phyloP scores from a whole-genome alignment of 1,140 invertebrate genomes.

The Pseudachorutes palmiensis region DNA sequence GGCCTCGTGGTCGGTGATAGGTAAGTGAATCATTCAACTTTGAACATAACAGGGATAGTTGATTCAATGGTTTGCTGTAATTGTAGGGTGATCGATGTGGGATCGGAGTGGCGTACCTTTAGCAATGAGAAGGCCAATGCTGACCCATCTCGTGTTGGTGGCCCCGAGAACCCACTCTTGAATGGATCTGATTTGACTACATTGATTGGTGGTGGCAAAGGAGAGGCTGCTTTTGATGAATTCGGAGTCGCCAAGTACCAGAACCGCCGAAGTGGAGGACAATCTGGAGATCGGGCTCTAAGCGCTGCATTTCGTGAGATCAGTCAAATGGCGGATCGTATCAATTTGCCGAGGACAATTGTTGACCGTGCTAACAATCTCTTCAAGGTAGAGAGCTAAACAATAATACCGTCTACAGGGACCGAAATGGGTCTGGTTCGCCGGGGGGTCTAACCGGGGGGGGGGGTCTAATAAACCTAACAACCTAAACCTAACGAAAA shows the following conservation, averaged over 20 bases:
- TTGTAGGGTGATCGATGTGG: slow-evolving; percentile 95
- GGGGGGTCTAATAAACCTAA: no score
- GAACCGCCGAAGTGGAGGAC: slow-evolving; percentile 77
- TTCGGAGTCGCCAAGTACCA: slow-evolving; percentile 86
- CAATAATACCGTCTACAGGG: no score
- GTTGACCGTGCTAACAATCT: slow-evolving; percentile 90
- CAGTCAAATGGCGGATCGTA: slow-evolving; percentile 92
- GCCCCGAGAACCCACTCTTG: slow-evolving; percentile 87
- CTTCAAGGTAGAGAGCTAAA: slow-evolving; percentile 84
- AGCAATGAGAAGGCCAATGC: slow-evolving; percentile 94
- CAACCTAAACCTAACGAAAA: no score
- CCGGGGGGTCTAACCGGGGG: no score
- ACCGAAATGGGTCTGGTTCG: no score
- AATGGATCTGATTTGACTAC: slow-evolving; percentile 95
- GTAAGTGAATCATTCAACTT: slow-evolving; percentile 13
- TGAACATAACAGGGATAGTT: neutral
- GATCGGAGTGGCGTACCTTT: slow-evolving; percentile 99
- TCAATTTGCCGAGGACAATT: slow-evolving; percentile 91
- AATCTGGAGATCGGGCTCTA: slow-evolving; percentile 84
- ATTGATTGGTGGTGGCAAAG: slow-evolving; percentile 86
- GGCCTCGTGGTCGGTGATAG: neutral
- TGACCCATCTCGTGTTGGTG: slow-evolving; percentile 98
- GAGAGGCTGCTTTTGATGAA: slow-evolving; percentile 70
- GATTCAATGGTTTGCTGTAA: slow-evolving; percentile 15
- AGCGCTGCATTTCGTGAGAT: slow-evolving; percentile 90